Percentiles rank a stretch among this genome's conserved stretches.
These are phyloP conservation scores for Sipha flava DNA, from an alignment of 1,140 invertebrate genomes.

Conservation along the genomic window DNA sequence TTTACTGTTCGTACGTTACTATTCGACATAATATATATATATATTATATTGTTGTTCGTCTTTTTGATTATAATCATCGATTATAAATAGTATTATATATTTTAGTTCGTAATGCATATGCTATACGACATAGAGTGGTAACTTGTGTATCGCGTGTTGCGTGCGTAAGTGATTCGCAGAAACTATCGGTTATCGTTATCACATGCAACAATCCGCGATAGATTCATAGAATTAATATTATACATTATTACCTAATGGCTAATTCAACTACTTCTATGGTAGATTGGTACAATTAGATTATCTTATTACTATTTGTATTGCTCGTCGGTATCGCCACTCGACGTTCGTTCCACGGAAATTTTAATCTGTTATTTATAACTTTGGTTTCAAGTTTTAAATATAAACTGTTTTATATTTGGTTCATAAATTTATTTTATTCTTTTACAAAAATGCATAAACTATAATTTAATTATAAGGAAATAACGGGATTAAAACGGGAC, in stretches of 20 bases:
- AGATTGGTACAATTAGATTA: too few relatives aligned
- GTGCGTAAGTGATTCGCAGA: too few relatives aligned
- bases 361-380: conserved; percentile 5
- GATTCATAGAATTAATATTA: too few relatives aligned
- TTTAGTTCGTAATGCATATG: not conserved
- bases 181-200: too few relatives aligned
- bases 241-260: too few relatives aligned
- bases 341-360: not conserved
- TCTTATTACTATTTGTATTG: not conserved
- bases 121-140: not conserved
- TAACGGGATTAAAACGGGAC: too few relatives aligned
- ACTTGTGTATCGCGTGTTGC: too few relatives aligned
- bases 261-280: too few relatives aligned
- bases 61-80: not conserved
- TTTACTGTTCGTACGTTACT: too few relatives aligned
- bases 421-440: not conserved
- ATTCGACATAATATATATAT: not conserved
- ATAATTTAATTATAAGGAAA: not conserved
- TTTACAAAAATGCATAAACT: not conserved
- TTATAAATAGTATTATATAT: not conserved
- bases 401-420: conserved; percentile 7
- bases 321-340: not conserved
- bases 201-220: too few relatives aligned
- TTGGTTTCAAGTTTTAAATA: not conserved
- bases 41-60: not conserved